Base-by-base conservation (phyloP, 1,140 invertebrate genomes). In the Hydropsyche tenuis region DNA sequence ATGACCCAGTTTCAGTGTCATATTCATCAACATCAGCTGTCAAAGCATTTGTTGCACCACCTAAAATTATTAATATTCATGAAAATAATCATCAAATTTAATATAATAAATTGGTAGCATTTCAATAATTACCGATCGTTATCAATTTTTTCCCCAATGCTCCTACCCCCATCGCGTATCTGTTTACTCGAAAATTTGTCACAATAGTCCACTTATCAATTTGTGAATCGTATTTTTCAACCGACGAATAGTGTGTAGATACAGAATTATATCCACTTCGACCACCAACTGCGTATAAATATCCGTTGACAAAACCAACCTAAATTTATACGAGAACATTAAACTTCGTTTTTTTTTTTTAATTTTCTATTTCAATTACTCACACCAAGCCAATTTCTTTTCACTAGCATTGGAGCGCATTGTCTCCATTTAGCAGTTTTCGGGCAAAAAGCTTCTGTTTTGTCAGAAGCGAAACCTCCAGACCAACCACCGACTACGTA, bases 371-470 rank as follows among this genome's bases (percentile, higher is more conserved):
- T n/a, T n/a, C n/a, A n/a, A n/a, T n/a, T 20, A 60, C 56, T 60
- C n/a, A 60, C 56, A 25, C 56, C 56, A 23, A 20, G 22, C 56
- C 56, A 60, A 11, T 60, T 60, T 25, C 56, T 60, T 60, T 60
- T 60, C 4, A 60, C 56, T 23, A 27, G 14, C 56, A 60, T 60
- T 11, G 56, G 4, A 25, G 56, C 20, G 22, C 56, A 60, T 25
- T 25, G 23, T 60, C 56, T 60, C 56, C 56, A 60, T 60, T 60
- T 60, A 25, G 22, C 56, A 1, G 20, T 60, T 11, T 9, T 14
- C 11, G 56, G 20, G 12, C 56, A 60, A 27, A 60, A 60, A 1
- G 56, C 56, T 60, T 60, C 56, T 7, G 23, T 60, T 23, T 22
- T 23, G 11, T 12, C 20, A 23, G 56, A 60, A 2, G 56, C 22